Evolutionary conservation across 1,140 invertebrate species (phyloP), one percentile per base, ranked within the genome.

Genomic region (Aphelenchoides fujianensis): DNA sequence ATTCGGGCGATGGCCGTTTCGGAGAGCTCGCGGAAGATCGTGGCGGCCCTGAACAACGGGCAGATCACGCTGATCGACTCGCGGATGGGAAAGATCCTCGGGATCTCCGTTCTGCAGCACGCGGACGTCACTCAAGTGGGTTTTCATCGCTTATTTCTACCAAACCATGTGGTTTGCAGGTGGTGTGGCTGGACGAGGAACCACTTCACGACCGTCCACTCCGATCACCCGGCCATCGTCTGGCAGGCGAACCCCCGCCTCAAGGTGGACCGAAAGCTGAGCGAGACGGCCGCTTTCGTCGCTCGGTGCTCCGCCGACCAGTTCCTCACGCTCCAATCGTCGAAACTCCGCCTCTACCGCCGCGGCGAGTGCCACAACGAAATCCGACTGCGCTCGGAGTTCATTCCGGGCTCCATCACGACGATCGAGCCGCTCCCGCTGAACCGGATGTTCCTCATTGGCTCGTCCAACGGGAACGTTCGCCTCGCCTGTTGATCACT

Each of bases 41-140:
- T 30, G 23, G 62, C 55, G 19, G 72, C 59, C 9, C 41, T 74
- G 7, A 76, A 34, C 37, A 71, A 71, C 41, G 74, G 72, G 9
- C 19, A 28, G 12, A 70, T 41, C 2, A 52, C 74, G 36, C 30
- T 74, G 12, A 41, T 74, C 23, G 72, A 74, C 36, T 32, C 32
- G 16, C 23, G 72, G 71, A 77, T 67, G 31, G 72, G 72, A 37
- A 72, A 54, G 72, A 52, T 74, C 27, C 12, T 74, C 12, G 1
- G 48, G 12, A 23, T 63, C 19, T 63, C 55, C 28, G 16, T 63
- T 68, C 16, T 36, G 16, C 63, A 66, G 53, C 31, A 66, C 32
- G 48, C n/a, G 7, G 48, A 67, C 30, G 66, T 64, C 30, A 28
- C 9, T 9, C 16, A 63, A 19, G 48, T 68, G 2, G 66, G n/a